A percentile compares a stretch with the other conserved stretches of the same genome.
These are phyloP conservation scores for Aporophyla nigra DNA, from an alignment of 2,888 invertebrate species.

Conservation along the genomic window DNA sequence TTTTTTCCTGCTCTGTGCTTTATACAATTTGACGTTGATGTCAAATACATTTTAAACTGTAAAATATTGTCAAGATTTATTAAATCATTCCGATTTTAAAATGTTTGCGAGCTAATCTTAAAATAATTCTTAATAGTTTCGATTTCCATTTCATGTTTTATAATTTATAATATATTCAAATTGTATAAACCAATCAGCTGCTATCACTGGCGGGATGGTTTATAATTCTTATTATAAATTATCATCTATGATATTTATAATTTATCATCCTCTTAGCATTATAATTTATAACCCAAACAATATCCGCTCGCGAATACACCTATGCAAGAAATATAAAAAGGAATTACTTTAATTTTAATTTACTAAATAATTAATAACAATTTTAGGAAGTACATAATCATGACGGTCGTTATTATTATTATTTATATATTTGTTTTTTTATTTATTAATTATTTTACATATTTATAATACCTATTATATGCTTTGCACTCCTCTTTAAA, in stretches of 20 bases:
- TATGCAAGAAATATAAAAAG: slow-evolving; percentile 68
- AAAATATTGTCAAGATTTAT: slow-evolving; percentile 40
- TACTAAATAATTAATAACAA: slow-evolving; percentile 81
- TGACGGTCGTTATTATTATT: slow-evolving; percentile 65
- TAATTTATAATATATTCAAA: slow-evolving; percentile 39
- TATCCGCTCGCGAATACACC: slow-evolving; percentile 67
- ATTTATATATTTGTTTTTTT: slow-evolving; percentile 63
- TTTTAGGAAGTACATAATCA: slow-evolving; percentile 78
- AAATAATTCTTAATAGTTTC: slow-evolving; percentile 33
- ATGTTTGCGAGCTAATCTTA: too few species aligned
- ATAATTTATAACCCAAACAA: slow-evolving; percentile 64
- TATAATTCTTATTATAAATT: slow-evolving; percentile 55
- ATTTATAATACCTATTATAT: slow-evolving; percentile 65
- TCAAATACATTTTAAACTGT: slow-evolving; percentile 20
- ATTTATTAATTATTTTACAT: slow-evolving; percentile 62
- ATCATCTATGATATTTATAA: slow-evolving; percentile 65
- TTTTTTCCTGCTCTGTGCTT: slow-evolving; percentile 34
- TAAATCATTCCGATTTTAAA: slow-evolving; percentile 5
- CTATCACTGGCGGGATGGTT: slow-evolving; percentile 33
- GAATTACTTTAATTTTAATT: slow-evolving; percentile 66
- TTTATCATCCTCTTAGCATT: slow-evolving; percentile 60
- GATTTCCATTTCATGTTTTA: slow-evolving; percentile 7
- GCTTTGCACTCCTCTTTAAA: slow-evolving; percentile 70
- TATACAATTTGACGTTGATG: slow-evolving; percentile 53
- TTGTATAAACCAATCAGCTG: slow-evolving; percentile 56